Percentiles rank a stretch among this genome's conserved stretches.
Conservation (phyloP, 2,113 vertebrate genomes). For the Procapra przewalskii region DNA sequence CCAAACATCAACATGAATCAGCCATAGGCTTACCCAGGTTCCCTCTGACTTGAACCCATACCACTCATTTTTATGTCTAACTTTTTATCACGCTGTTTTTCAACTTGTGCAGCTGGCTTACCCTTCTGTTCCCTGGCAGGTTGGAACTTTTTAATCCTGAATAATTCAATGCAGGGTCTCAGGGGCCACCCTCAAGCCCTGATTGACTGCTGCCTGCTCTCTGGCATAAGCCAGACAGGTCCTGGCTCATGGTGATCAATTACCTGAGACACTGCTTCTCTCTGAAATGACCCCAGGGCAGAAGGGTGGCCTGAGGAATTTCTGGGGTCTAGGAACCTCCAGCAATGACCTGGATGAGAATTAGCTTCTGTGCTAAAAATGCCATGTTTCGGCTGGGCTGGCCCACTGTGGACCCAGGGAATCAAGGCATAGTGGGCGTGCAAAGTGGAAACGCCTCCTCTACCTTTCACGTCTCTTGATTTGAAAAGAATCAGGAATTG, state of each 20-base stretch:
- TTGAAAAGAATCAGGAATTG: not conserved
- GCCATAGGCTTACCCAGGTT: not conserved
- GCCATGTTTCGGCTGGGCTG: not conserved
- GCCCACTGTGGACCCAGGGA: not conserved
- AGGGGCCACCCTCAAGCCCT: not conserved
- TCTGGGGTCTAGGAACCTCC: not conserved
- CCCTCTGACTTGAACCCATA: not conserved
- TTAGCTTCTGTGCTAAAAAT: not conserved
- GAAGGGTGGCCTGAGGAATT: not conserved
- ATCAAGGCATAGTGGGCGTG: rapidly evolving
- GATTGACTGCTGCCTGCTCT: not conserved
- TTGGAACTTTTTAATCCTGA: not conserved
- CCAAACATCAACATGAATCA: not conserved
- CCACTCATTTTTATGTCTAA: not conserved
- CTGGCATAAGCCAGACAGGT: not conserved
- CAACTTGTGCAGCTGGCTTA: not conserved
- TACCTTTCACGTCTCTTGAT: not conserved
- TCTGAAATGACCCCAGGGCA: not conserved
- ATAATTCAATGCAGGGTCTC: not conserved
- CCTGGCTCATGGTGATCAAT: not conserved
- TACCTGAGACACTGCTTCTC: not conserved
- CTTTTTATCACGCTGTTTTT: not conserved
- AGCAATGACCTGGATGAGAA: not conserved
- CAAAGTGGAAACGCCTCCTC: rapidly evolving
- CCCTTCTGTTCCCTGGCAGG: not conserved